Evolutionary conservation across 2,113 vertebrate genomes (phyloP), one percentile per base, ranked within the genome.

Genomic region (Donacobius atricapilla): DNA sequence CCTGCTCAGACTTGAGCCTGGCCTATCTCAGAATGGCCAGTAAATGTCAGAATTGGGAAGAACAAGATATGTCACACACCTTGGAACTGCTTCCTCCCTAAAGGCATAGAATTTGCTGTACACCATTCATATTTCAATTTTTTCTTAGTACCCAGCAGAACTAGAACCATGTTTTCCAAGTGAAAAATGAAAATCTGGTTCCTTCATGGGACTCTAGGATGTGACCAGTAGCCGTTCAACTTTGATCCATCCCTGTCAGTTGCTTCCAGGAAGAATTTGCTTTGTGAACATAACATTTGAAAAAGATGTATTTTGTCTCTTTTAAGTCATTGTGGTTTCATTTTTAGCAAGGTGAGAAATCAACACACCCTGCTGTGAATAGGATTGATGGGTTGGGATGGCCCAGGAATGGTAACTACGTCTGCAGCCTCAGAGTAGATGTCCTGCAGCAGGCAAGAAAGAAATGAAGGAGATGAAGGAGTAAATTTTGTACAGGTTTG

Each of bases 401-500:
- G 89, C 96, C 95, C 77, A 85, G 66, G 89, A 90, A 92, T 90
- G 91, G 94, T 87, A 96, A 97, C 96, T 92, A 86, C 24, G 92
- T 75, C 94, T 60, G 45, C 97, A 98, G 97, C 91, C 97, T 97
- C 90, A 58, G 40, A 91, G 96, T 44, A 97, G 97, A 97, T 93
- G 97, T 75, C 95, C 94, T 93, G 53, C 40, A 82, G 87, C 81
- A 76, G 83, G 92, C 94, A 95, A 88, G 94, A 75, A 40, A 73
- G 96, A 96, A 90, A 95, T 95, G 94, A 97, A 97, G 96, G 96
- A 96, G 88, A 95, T 95, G 94, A 97, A 97, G 96, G 96, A 96
- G 88, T 82, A 96, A 90, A 96, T 97, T 97, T 96, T 96, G 56
- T 68, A 96, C 94, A 97, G 54, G 28, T 60, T 97, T 81, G 90